Conservation (phyloP, 2,888 invertebrate species). For the Trichogramma dendrolimi region DNA sequence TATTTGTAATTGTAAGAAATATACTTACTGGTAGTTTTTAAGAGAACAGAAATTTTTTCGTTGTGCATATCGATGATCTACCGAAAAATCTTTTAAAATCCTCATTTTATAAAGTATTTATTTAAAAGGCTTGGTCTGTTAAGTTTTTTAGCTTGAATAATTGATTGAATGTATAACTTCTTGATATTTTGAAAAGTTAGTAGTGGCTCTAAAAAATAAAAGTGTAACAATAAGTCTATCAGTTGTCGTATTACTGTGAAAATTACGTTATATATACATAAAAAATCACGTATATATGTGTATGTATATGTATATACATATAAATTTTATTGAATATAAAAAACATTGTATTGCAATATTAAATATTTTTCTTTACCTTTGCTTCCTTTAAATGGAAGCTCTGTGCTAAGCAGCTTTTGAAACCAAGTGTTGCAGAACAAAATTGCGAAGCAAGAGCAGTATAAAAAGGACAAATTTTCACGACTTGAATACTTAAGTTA, state of each 20-base stretch:
- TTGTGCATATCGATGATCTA: not conserved
- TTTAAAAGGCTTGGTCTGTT: conserved; percentile 40
- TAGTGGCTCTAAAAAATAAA: not conserved
- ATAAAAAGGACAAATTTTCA: no score
- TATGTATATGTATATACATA: not conserved
- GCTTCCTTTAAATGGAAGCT: no score
- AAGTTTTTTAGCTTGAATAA: conserved; percentile 35
- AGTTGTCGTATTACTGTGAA: not conserved
- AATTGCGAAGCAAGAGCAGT: no score
- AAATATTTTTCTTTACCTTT: not conserved
- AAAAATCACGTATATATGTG: not conserved
- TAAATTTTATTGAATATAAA: not conserved
- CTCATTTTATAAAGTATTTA: conserved; percentile 32
- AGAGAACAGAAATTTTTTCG: not conserved
- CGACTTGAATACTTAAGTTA: no score
- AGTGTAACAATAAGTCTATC: not conserved
- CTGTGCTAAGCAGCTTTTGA: no score
- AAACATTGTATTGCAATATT: not conserved
- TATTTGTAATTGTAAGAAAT: conserved; percentile 31
- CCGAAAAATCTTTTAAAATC: conserved; percentile 18
- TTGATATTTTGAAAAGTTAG: not conserved
- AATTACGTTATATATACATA: no score
- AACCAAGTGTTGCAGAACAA: no score
- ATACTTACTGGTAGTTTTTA: conserved; percentile 9
- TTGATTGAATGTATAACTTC: not conserved